Evolutionary conservation across 2,113 vertebrate species (phyloP).

Genomic region (Bagarius yarrelli): DNA sequence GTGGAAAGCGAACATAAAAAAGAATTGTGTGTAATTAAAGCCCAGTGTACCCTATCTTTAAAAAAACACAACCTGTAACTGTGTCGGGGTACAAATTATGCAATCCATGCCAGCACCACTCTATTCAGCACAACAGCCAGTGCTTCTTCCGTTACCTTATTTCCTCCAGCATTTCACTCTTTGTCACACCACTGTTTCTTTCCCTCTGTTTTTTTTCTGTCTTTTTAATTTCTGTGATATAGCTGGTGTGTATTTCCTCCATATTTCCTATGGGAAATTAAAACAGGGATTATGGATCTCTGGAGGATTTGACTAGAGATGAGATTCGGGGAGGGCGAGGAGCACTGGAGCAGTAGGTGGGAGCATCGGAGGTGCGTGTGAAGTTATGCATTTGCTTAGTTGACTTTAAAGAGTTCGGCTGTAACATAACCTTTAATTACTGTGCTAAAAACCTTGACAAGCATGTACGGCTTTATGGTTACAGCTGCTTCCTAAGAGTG

Average conservation of each 20-base stretch:
- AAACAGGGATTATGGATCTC: conserved; percentile 73
- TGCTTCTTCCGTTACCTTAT: background rate
- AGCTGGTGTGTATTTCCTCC: conserved; percentile 74
- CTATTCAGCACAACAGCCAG: background rate
- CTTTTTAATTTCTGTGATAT: conserved; percentile 70
- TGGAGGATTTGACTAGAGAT: conserved; percentile 70
- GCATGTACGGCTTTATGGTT: conserved; percentile 11
- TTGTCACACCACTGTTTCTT: conserved; percentile 29
- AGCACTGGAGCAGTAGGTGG: conserved; percentile 62
- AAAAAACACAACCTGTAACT: background rate
- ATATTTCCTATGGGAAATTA: conserved; percentile 77
- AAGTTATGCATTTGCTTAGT: conserved; percentile 43
- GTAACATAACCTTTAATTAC: conserved; percentile 41
- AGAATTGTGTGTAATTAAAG: background rate
- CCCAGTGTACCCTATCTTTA: background rate
- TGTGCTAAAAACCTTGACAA: conserved; percentile 16
- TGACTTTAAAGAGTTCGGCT: conserved; percentile 38
- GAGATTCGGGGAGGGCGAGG: conserved; percentile 58
- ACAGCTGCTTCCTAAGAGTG: conserved; percentile 1
- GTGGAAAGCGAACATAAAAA: background rate
- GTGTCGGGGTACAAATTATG: background rate
- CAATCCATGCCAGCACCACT: too few relatives aligned
- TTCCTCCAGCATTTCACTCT: conserved; percentile 25
- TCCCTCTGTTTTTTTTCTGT: conserved; percentile 63
- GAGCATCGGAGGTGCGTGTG: conserved; percentile 68